A percentile compares a stretch with the other conserved stretches of the same genome.
These are phyloP conservation scores for Sardinella longiceps DNA, from an alignment of 2,797 vertebrate genomes.

Conservation along the genomic window DNA sequence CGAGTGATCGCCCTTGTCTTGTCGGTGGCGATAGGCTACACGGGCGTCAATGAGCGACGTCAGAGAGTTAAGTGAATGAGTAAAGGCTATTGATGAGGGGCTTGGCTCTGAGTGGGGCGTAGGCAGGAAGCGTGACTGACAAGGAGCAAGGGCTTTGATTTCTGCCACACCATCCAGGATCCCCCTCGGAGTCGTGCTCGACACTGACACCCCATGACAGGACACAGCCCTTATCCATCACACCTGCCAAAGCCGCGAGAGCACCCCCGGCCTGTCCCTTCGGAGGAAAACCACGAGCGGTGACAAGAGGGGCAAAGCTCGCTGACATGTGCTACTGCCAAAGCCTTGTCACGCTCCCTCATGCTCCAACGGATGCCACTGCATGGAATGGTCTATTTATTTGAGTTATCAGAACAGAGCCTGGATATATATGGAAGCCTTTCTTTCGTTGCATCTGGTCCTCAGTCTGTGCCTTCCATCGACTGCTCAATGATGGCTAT, in stretches of 20 bases:
- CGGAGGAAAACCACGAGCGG: background rate
- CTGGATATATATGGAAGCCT: background rate
- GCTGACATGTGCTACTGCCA: background rate
- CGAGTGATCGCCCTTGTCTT: background rate
- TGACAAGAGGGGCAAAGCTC: background rate
- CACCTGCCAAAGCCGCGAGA: background rate
- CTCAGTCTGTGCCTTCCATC: background rate
- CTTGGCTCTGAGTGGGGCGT: constrained; percentile 5
- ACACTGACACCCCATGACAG: constrained; percentile 46
- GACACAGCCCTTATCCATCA: constrained; percentile 47
- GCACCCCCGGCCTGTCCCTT: background rate
- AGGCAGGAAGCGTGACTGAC: background rate
- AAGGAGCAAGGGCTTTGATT: constrained; percentile 7
- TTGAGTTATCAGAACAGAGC: background rate
- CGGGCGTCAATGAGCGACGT: background rate
- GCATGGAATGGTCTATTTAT: background rate
- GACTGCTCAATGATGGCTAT: background rate
- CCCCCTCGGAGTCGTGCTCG: background rate
- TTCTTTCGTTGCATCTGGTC: background rate
- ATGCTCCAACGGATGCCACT: background rate
- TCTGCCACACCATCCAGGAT: constrained; percentile 13
- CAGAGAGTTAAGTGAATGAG: background rate
- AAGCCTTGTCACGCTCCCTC: background rate
- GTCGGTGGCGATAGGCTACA: background rate
- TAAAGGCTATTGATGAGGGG: background rate